Conservation (phyloP, 2,797 vertebrate genomes). For the Crenuchus spilurus region DNA sequence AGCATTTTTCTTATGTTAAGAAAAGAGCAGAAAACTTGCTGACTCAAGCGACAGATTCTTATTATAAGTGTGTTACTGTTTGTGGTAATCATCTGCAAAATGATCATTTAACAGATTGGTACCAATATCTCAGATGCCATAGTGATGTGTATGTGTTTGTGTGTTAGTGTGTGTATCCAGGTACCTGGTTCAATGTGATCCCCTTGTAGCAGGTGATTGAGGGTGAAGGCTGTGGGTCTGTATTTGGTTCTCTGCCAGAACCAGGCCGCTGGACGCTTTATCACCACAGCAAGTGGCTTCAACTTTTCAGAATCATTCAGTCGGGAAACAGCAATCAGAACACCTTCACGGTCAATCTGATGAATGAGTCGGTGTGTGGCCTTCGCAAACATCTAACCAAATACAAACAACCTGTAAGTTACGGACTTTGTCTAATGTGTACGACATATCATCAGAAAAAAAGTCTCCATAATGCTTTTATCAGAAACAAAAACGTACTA, state of each 20-base stretch:
- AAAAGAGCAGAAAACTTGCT: too few species aligned
- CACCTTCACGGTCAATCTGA: conserved; percentile 83
- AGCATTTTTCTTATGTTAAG: too few species aligned
- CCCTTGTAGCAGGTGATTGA: conserved; percentile 82
- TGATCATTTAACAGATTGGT: neutral
- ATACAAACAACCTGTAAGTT: conserved; percentile 6
- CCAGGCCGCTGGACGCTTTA: conserved; percentile 84
- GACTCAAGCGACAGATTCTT: too few species aligned
- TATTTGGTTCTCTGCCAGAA: conserved; percentile 89
- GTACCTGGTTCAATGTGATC: conserved; percentile 65
- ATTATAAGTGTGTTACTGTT: too few species aligned
- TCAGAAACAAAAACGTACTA: too few species aligned
- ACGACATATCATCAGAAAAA: neutral
- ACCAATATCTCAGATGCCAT: too few species aligned
- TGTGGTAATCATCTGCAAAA: too few species aligned
- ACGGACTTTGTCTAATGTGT: neutral
- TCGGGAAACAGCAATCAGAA: conserved; percentile 83
- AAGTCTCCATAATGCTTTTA: neutral
- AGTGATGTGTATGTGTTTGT: conserved; percentile 15
- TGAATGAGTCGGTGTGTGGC: conserved; percentile 86
- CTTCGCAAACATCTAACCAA: conserved; percentile 86
- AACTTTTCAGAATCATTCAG: conserved; percentile 86
- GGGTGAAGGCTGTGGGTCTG: conserved; percentile 83
- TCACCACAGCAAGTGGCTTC: conserved; percentile 81
- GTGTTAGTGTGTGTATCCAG: neutral